phyloP scores from a whole-genome alignment of 2,888 invertebrate genomes.

The Sphaerophoria rueppellii region DNA sequence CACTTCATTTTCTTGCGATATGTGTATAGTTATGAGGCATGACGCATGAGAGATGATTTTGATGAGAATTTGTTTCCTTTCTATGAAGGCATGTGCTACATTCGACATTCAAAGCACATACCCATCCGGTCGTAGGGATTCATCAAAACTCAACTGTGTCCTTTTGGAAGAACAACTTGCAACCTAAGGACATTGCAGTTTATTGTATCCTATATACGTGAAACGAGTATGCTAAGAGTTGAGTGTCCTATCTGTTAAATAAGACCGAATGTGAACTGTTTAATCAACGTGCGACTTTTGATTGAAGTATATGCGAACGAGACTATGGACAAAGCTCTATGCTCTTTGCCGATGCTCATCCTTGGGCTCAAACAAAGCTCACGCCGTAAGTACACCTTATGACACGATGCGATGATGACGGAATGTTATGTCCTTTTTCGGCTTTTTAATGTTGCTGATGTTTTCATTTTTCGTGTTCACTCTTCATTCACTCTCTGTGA shows the following conservation, averaged over 20 bases:
- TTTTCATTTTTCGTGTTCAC: constrained; percentile 32
- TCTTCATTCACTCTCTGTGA: neutral
- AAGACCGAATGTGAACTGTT: constrained; percentile 51
- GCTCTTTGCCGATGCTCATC: neutral
- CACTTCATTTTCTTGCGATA: neutral
- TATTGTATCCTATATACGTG: neutral
- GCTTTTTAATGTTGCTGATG: constrained; percentile 28
- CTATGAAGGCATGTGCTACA: neutral
- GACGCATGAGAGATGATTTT: constrained; percentile 40
- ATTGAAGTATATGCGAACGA: constrained; percentile 55
- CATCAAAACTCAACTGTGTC: constrained; percentile 26
- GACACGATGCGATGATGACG: neutral
- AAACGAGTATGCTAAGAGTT: neutral
- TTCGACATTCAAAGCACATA: neutral
- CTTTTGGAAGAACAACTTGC: neutral
- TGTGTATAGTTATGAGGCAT: constrained; percentile 40
- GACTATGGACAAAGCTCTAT: neutral
- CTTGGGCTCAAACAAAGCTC: no score
- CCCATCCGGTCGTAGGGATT: neutral
- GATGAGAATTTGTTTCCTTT: constrained; percentile 40
- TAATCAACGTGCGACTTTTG: constrained; percentile 64
- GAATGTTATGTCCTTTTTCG: constrained; percentile 18
- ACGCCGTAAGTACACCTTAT: no score
- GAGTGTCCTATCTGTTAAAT: neutral
- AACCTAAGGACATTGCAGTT: constrained; percentile 27